Percentiles rank a stretch among this genome's conserved stretches.
These are phyloP conservation scores for Sminthopsis crassicaudata DNA, from an alignment of 2,113 vertebrate species.

Conservation along the genomic window DNA sequence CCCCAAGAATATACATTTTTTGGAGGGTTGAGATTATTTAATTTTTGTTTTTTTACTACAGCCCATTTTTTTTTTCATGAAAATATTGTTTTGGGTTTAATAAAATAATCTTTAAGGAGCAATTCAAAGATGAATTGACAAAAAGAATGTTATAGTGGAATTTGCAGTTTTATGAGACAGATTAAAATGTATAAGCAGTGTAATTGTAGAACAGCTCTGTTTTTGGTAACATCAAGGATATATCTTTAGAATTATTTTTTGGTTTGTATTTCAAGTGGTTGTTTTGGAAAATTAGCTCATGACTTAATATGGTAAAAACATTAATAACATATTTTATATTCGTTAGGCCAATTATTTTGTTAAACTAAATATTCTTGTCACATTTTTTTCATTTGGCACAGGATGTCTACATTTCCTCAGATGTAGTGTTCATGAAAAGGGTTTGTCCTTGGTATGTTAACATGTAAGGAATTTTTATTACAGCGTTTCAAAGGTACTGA, in stretches of 20 bases:
- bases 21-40: neutral
- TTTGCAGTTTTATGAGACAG: neutral
- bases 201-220: neutral
- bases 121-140: neutral
- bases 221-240: too few species aligned
- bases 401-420: neutral
- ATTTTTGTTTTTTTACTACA: neutral
- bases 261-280: slow-evolving; percentile 36
- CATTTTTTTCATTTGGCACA: slow-evolving; percentile 40
- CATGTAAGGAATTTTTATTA: slow-evolving; percentile 38
- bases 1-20: neutral
- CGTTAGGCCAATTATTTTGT: slow-evolving; percentile 4
- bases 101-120: neutral
- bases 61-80: too few species aligned
- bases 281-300: slow-evolving; percentile 1
- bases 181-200: neutral
- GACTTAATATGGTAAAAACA: slow-evolving; percentile 41
- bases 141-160: neutral
- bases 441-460: slow-evolving; percentile 17
- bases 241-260: neutral
- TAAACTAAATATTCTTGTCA: neutral
- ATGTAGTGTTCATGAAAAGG: neutral
- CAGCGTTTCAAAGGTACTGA: slow-evolving; percentile 95
- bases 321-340: slow-evolving; percentile 17
- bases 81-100: neutral